Evolutionary conservation across 2,797 vertebrate species (phyloP).

Genomic region (Phataginus tricuspis): DNA sequence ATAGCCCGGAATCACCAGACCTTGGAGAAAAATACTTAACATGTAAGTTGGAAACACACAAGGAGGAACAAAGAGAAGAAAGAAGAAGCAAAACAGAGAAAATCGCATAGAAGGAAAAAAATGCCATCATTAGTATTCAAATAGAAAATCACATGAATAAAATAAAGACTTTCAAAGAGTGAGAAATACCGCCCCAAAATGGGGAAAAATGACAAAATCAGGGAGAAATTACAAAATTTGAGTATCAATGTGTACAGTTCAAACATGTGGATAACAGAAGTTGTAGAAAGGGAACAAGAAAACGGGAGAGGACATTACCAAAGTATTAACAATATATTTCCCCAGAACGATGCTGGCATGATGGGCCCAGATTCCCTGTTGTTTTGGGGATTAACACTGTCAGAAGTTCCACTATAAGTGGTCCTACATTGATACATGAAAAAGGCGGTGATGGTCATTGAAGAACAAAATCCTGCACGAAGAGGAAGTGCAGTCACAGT

Average conservation of each 20-base stretch:
- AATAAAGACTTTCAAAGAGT: neutral
- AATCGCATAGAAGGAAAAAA: neutral
- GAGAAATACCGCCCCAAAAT: neutral
- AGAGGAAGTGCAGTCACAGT: neutral
- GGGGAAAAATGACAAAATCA: neutral
- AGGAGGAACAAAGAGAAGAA: neutral
- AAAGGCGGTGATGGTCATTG: neutral
- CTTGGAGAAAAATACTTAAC: neutral
- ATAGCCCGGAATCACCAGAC: neutral
- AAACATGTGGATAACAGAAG: neutral
- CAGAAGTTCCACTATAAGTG: neutral
- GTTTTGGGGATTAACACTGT: neutral
- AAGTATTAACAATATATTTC: neutral
- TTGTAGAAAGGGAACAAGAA: neutral
- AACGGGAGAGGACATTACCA: neutral
- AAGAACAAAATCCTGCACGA: neutral
- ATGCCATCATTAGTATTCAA: neutral
- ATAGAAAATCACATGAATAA: neutral
- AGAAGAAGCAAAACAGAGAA: neutral
- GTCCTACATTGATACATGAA: neutral
- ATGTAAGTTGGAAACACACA: neutral
- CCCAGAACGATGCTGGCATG: fast-evolving
- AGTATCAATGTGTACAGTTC: no score
- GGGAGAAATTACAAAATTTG: neutral
- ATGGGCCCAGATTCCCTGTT: neutral